These are phyloP conservation scores for Cephalotes varians DNA, from an alignment of 2,888 invertebrate species.

Conservation along the genomic window DNA sequence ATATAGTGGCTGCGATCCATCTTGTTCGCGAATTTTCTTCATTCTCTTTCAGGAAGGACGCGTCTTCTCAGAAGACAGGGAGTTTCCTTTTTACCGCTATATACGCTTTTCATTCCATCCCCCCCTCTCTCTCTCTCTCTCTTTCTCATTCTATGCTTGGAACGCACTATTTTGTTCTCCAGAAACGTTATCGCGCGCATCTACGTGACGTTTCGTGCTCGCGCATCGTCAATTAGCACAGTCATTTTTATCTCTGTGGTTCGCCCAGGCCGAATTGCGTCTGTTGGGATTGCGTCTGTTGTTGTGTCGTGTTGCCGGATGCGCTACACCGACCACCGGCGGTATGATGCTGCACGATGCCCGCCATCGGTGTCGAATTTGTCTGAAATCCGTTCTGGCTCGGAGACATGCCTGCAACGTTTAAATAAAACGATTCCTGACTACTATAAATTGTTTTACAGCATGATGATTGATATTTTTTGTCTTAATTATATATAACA, in stretches of 20 bases:
- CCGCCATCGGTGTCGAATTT: conserved; percentile 69
- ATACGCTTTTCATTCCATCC: not conserved
- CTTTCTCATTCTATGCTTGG: not conserved
- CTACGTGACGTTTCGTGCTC: conserved; percentile 80
- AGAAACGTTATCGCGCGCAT: conserved; percentile 63
- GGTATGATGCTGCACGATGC: conserved; percentile 85
- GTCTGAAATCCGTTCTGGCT: conserved; percentile 83
- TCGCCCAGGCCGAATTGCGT: conserved; percentile 83
- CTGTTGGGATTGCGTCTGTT: conserved; percentile 82
- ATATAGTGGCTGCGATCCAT: conserved; percentile 37
- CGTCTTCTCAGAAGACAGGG: conserved; percentile 19
- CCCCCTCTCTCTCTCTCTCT: conserved; percentile 2
- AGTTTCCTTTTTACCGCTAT: not conserved
- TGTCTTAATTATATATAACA: not conserved
- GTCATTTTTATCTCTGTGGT: conserved; percentile 86
- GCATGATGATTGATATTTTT: not conserved
- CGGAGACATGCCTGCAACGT: conserved; percentile 84
- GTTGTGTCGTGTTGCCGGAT: conserved; percentile 79
- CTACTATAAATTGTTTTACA: not conserved
- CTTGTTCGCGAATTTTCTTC: conserved; percentile 6
- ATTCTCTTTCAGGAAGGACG: conserved; percentile 3
- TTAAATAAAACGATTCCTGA: not conserved
- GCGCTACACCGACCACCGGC: conserved; percentile 85
- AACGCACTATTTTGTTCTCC: conserved; percentile 13
- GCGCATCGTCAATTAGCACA: conserved; percentile 77